phyloP scores from a whole-genome alignment of 2,888 invertebrate species.

The Lingula anatina region DNA sequence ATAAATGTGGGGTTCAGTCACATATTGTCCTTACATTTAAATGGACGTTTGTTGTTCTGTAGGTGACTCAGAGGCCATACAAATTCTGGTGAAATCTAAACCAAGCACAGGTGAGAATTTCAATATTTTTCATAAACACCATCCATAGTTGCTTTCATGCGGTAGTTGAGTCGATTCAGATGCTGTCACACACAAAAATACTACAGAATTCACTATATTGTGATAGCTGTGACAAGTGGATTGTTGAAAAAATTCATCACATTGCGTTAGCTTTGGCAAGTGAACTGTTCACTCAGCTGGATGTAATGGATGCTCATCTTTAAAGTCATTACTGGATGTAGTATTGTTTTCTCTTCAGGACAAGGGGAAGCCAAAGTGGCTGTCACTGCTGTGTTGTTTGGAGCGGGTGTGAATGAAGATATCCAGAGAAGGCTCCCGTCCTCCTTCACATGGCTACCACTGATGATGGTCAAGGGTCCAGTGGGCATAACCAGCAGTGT shows the following conservation, averaged over 20 bases:
- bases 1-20: no score
- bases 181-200: no score
- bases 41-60: slow-evolving; percentile 9
- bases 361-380: slow-evolving; percentile 6
- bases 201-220: no score
- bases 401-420: slow-evolving; percentile 22
- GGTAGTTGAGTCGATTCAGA: no score
- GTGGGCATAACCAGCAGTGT: slow-evolving; percentile 18
- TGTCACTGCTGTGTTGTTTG: slow-evolving; percentile 16
- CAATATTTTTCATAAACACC: no score
- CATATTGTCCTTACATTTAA: no score
- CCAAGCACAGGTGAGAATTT: slow-evolving; percentile 16
- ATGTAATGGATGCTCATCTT: no score
- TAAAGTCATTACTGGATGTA: no score
- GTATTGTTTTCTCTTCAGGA: slow-evolving; percentile 4
- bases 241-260: no score
- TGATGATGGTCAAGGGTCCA: slow-evolving; percentile 25
- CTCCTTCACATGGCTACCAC: slow-evolving; percentile 29
- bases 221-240: no score
- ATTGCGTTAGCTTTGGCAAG: not conserved
- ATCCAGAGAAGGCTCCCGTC: slow-evolving; percentile 12
- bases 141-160: no score
- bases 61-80: slow-evolving; percentile 31
- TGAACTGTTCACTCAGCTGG: not conserved
- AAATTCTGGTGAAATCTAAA: slow-evolving; percentile 26